A percentile compares a stretch with the other conserved stretches of the same genome.
Conservation (phyloP, 1,140 invertebrate species). For the Drosophila lini region DNA sequence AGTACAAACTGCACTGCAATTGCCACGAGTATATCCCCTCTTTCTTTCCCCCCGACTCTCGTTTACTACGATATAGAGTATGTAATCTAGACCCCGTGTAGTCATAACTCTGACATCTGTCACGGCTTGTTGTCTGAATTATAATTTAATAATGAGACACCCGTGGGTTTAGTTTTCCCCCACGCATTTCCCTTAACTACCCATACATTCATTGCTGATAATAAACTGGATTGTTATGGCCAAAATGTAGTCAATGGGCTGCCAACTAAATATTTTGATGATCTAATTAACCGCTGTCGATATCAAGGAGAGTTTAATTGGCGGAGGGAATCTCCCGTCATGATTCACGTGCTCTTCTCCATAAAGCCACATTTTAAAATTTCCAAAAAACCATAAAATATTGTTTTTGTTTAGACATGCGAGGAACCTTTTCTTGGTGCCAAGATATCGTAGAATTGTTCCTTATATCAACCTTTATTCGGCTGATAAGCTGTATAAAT, state of each 20-base stretch:
- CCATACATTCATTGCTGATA: slow-evolving; percentile 23
- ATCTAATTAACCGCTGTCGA: slow-evolving; percentile 40
- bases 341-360: slow-evolving; percentile 22
- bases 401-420: slow-evolving; percentile 20
- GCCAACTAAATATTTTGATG: slow-evolving; percentile 29
- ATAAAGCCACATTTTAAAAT: neutral
- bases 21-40: slow-evolving; percentile 8
- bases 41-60: neutral
- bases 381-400: slow-evolving; percentile 33
- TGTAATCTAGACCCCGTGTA: slow-evolving; percentile 56
- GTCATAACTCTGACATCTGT: slow-evolving; percentile 70
- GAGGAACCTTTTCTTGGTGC: slow-evolving; percentile 16
- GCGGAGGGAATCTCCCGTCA: slow-evolving; percentile 15
- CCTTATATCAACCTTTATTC: slow-evolving; percentile 43
- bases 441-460: slow-evolving; percentile 41
- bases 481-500: slow-evolving; percentile 56
- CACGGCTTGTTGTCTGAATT: slow-evolving; percentile 75
- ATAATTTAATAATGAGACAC: slow-evolving; percentile 63
- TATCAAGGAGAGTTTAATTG: neutral
- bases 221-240: slow-evolving; percentile 12
- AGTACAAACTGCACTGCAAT: slow-evolving; percentile 32
- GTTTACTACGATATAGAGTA: neutral
- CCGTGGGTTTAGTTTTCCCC: slow-evolving; percentile 20
- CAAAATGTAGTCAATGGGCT: slow-evolving; percentile 36
- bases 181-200: slow-evolving; percentile 15